Base-by-base conservation (phyloP, 2,113 vertebrate species). In the Odontesthes bonariensis region DNA sequence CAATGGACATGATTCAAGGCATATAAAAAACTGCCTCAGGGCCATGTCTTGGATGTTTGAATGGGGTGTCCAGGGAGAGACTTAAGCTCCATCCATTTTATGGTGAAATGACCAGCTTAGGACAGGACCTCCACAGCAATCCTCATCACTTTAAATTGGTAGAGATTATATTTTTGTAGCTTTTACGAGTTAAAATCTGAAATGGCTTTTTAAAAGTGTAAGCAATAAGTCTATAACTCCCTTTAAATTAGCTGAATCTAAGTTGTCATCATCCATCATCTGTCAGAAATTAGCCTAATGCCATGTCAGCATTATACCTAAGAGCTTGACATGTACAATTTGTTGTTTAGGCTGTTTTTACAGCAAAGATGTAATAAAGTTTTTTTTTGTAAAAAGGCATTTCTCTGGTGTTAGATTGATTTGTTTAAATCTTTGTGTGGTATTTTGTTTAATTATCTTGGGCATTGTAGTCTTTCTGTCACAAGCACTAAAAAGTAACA, bases 1-100 rank as follows among this genome's bases (percentile, higher is more conserved):
- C 68, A 62, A 56, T 61, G 33, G 9, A 40, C 59, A 61, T 44
- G 8, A 77, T 47, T 60, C 66, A 77, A 20, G 35, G 46, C 33
- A 71, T 33, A 71, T 10, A 58, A 69, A 46, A 57, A 22, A 31
- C 35, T 2, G 14, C 44, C 35, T 59, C 20, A 40, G 54, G 44
- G 16, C 8, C 8, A 7, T 20, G 5, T 31, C 20, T 0, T 23
- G 16, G 23, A 32, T 65, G 64, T 60, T n/a, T 54, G 32, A 56
- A 54, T 33, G 27, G 4, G 32, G 42, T 47, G 27, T 23, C 27
- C 38, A 33, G 14, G 22, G 19, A 20, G 56, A n/a, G n/a, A 6
- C 9, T 9, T 19, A 35, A 8, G 8, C 17, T 35, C 2, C 5
- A 9, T 23, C 22, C 6, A 42, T 16, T 1, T 60, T 0, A 40